phyloP scores from a whole-genome alignment of 2,888 invertebrate genomes.

The Anoncus sp. region DNA sequence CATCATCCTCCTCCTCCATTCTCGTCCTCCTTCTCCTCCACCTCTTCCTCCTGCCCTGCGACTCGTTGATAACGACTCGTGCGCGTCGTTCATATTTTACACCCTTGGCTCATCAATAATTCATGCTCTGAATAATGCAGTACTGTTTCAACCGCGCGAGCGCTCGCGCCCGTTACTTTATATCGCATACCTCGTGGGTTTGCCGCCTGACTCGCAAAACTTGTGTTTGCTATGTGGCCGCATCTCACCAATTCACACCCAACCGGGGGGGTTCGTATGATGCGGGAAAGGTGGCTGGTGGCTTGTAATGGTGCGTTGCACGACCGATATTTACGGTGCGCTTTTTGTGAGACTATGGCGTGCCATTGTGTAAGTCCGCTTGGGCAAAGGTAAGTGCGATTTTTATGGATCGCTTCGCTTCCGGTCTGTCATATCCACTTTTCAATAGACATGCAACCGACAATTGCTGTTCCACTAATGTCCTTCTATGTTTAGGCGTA shows the following conservation, averaged over 20 bases:
- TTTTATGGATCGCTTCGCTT: constrained; percentile 9
- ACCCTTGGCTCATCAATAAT: constrained; percentile 81
- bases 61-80: constrained; percentile 82
- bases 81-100: constrained; percentile 81
- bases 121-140: constrained; percentile 82
- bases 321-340: too few species aligned
- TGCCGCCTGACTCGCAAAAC: constrained; percentile 39
- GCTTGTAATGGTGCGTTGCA: constrained; percentile 10
- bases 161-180: constrained; percentile 78
- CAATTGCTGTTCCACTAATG: background rate
- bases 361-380: background rate
- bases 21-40: background rate
- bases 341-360: background rate
- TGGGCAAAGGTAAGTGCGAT: constrained; percentile 2
- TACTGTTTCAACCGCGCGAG: constrained; percentile 75
- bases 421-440: background rate
- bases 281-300: constrained; percentile 1
- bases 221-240: constrained; percentile 28
- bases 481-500: background rate
- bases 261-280: background rate
- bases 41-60: constrained; percentile 56
- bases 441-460: background rate
- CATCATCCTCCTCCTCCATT: background rate
- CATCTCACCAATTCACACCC: constrained; percentile 5
- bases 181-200: constrained; percentile 66